Percentiles rank a stretch among this genome's conserved stretches.
These are phyloP conservation scores for Patella depressa DNA, from an alignment of 2,888 invertebrate species.

Conservation along the genomic window DNA sequence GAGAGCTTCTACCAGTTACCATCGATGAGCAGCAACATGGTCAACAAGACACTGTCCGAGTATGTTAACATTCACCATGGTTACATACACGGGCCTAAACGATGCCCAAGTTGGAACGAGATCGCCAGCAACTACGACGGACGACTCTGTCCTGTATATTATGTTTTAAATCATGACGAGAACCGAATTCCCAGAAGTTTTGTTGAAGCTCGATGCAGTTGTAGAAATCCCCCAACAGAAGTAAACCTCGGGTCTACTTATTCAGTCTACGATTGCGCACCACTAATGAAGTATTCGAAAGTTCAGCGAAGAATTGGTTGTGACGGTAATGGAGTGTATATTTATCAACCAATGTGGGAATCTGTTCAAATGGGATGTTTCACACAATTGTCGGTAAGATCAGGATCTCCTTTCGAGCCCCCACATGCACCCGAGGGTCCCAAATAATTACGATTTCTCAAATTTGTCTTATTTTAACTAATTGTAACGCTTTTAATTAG, in stretches of 20 bases:
- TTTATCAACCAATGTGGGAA: slow-evolving; percentile 18
- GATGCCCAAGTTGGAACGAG: slow-evolving; percentile 16
- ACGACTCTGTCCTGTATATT: slow-evolving; percentile 18
- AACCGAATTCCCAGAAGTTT: slow-evolving; percentile 18
- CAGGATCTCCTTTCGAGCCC: too few relatives aligned
- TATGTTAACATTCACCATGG: not conserved
- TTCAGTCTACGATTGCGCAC: slow-evolving; percentile 2
- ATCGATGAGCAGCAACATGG: not conserved
- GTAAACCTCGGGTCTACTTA: too few relatives aligned
- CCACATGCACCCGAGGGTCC: too few relatives aligned
- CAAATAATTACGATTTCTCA: too few relatives aligned
- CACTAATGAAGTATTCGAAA: slow-evolving; percentile 12
- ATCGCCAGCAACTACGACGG: not conserved
- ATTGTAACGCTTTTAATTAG: too few relatives aligned
- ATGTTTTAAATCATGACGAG: slow-evolving; percentile 17
- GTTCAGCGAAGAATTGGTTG: slow-evolving; percentile 14
- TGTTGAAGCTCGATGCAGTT: slow-evolving; percentile 17
- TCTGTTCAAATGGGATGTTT: slow-evolving; percentile 15
- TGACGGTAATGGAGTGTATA: slow-evolving; percentile 12
- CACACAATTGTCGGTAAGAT: not conserved
- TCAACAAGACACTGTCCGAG: not conserved
- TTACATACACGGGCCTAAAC: not conserved
- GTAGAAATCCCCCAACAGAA: not conserved
- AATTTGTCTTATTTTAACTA: too few relatives aligned
- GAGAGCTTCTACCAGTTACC: slow-evolving; percentile 22